phyloP scores from a whole-genome alignment of 1,140 invertebrate genomes.

The Cydia amplana region DNA sequence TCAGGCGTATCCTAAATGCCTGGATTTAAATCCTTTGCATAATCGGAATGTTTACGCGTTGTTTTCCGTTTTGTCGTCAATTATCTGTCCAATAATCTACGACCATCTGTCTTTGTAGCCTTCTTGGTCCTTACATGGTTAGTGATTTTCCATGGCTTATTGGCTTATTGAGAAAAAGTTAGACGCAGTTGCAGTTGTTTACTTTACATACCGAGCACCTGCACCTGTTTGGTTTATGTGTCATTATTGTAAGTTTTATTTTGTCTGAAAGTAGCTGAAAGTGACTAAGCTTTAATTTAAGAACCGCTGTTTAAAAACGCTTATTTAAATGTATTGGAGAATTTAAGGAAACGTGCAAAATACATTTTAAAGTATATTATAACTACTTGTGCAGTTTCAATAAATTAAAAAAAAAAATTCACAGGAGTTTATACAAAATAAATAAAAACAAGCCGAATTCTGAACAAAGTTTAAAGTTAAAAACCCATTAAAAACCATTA shows the following conservation, averaged over 20 bases:
- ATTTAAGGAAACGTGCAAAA: too few species aligned
- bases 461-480: too few species aligned
- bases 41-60: constrained; percentile 30
- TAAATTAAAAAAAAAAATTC: too few species aligned
- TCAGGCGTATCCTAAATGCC: constrained; percentile 6
- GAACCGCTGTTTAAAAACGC: not conserved
- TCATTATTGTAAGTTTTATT: not conserved
- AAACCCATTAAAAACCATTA: too few species aligned
- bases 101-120: constrained; percentile 15
- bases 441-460: too few species aligned
- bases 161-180: constrained; percentile 10
- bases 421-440: too few species aligned
- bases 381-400: too few species aligned
- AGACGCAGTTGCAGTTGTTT: not conserved
- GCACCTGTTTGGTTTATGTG: not conserved
- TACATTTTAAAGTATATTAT: too few species aligned
- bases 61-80: not conserved
- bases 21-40: constrained; percentile 15
- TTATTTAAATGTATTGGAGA: not conserved
- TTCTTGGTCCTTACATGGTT: constrained; percentile 20
- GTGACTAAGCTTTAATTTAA: not conserved
- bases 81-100: constrained; percentile 3
- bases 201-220: not conserved
- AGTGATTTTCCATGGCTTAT: constrained; percentile 20
- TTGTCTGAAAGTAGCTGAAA: not conserved